phyloP scores from a whole-genome alignment of 2,113 vertebrate species.

The Talpa occidentalis region DNA sequence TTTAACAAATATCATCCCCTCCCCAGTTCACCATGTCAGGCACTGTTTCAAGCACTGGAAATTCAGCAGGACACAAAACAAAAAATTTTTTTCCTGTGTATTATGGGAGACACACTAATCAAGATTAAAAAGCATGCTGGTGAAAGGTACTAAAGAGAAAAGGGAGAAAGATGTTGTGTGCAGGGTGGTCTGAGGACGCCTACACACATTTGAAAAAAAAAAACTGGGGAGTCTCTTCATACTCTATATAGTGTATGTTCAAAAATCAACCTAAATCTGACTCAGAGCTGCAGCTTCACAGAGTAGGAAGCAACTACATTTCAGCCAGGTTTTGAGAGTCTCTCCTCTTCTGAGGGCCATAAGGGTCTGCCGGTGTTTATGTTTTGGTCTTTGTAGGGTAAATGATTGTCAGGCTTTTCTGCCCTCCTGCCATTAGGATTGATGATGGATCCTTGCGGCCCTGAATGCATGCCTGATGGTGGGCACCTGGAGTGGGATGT shows the following conservation, averaged over 20 bases:
- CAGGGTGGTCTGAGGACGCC: not conserved
- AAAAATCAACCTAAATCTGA: not conserved
- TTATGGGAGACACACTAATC: not conserved
- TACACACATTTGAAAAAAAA: not conserved
- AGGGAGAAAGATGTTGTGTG: not conserved
- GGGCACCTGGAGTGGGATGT: no score
- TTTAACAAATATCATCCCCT: not conserved
- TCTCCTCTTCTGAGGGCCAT: not conserved
- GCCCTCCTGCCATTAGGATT: no score
- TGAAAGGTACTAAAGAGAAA: not conserved
- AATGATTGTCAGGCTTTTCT: no score
- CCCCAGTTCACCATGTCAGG: not conserved
- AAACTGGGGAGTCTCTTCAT: not conserved
- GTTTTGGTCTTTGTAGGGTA: no score
- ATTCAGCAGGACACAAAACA: not conserved
- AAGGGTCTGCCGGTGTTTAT: not conserved
- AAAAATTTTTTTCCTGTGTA: not conserved
- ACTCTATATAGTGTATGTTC: not conserved
- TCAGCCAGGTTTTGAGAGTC: not conserved
- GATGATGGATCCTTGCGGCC: no score
- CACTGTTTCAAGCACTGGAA: not conserved
- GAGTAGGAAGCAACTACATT: not conserved
- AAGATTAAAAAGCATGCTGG: not conserved
- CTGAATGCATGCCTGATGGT: no score
- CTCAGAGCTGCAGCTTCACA: not conserved